phyloP scores from a whole-genome alignment of 2,888 invertebrate genomes.

The Sarcophaga subvicina region DNA sequence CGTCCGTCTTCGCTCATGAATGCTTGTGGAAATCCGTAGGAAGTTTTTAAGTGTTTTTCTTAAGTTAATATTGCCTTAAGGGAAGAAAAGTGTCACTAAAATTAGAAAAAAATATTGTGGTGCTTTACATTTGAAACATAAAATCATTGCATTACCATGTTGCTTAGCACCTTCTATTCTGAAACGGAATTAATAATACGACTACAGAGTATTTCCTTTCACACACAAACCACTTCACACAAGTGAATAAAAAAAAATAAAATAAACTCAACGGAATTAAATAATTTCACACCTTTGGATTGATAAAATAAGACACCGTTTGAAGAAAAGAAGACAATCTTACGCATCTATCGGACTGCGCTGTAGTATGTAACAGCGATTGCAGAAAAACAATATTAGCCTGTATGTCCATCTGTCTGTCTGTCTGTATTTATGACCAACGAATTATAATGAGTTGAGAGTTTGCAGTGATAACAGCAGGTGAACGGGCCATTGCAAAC shows the following conservation, averaged over 20 bases:
- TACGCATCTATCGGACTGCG: background rate
- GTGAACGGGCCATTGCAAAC: slow-evolving; percentile 36
- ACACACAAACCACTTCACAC: background rate
- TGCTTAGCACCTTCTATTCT: background rate
- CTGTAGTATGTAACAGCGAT: background rate
- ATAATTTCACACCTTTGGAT: slow-evolving; percentile 79
- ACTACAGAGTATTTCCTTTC: too few relatives aligned
- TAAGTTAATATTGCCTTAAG: too few relatives aligned
- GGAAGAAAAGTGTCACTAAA: too few relatives aligned
- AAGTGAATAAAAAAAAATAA: background rate
- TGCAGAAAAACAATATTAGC: slow-evolving; percentile 20
- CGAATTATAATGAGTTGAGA: slow-evolving; percentile 56
- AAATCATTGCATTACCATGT: slow-evolving; percentile 1
- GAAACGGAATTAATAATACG: background rate
- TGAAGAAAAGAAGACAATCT: slow-evolving; percentile 2
- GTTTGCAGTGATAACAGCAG: slow-evolving; percentile 60
- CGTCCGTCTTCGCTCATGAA: too few relatives aligned
- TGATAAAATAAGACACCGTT: slow-evolving; percentile 3
- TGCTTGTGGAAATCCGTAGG: too few relatives aligned
- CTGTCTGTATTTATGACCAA: slow-evolving; percentile 26
- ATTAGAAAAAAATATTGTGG: slow-evolving; percentile 50
- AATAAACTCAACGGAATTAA: slow-evolving; percentile 75
- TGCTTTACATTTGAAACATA: slow-evolving; percentile 21
- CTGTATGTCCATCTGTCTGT: too few relatives aligned
- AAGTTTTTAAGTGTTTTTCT: too few relatives aligned